Conservation (phyloP, 2,113 vertebrate genomes). For the Origma solitaria region DNA sequence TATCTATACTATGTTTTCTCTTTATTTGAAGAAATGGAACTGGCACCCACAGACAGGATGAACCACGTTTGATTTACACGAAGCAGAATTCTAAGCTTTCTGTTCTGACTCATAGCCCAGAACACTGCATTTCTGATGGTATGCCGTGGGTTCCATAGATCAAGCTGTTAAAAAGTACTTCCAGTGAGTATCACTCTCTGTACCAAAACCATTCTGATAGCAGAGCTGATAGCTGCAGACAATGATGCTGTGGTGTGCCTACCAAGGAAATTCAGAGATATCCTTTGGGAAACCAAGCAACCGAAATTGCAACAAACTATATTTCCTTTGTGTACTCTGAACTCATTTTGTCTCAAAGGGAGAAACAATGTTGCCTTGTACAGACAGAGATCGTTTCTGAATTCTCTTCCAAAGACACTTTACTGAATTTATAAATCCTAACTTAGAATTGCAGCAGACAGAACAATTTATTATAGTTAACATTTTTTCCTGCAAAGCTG, state of each 20-base stretch:
- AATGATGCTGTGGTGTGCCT: not conserved
- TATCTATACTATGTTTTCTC: not conserved
- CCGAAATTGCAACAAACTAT: not conserved
- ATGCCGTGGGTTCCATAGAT: not conserved
- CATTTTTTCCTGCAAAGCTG: not conserved
- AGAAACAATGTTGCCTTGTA: not conserved
- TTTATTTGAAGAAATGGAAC: not conserved
- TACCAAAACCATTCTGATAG: not conserved
- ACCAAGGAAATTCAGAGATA: not conserved
- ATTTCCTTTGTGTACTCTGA: not conserved
- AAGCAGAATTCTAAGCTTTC: not conserved
- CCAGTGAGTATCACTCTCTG: not conserved
- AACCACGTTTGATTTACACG: fast-evolving
- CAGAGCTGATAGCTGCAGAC: not conserved
- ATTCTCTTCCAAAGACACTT: not conserved
- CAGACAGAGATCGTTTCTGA: not conserved
- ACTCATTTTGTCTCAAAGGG: not conserved
- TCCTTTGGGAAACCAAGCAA: not conserved
- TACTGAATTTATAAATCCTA: not conserved
- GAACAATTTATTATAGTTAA: not conserved
- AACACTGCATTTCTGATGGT: not conserved
- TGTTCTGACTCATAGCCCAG: not conserved
- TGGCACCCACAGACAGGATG: not conserved
- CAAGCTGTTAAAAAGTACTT: not conserved
- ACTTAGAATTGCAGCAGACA: not conserved